Conservation (phyloP, 2,113 vertebrate species). For the Silurus meridionalis region DNA sequence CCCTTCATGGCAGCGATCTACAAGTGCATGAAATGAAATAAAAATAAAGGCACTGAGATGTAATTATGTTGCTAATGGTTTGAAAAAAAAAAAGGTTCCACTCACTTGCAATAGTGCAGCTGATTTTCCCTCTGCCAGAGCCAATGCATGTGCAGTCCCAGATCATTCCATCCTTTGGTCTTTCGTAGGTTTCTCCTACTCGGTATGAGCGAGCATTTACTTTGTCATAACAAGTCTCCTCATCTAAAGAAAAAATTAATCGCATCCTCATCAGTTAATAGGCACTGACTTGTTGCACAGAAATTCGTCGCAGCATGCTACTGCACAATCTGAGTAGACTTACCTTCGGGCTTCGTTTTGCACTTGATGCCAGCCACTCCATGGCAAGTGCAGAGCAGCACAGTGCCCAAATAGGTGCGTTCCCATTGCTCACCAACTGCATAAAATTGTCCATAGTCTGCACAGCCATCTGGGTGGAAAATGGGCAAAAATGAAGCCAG, state of each 20-base stretch:
- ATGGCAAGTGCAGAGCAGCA: conserved; percentile 91
- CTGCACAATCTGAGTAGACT: conserved; percentile 54
- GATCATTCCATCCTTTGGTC: conserved; percentile 93
- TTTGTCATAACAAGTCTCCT: conserved; percentile 94
- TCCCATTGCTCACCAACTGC: conserved; percentile 91
- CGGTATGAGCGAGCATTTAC: conserved; percentile 84
- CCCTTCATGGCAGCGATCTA: conserved; percentile 96
- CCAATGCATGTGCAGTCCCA: conserved; percentile 99
- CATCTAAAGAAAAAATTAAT: conserved; percentile 68
- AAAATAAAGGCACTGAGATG: conserved; percentile 17
- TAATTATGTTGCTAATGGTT: not conserved
- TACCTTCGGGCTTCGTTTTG: conserved; percentile 92
- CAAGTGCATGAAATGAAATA: not conserved
- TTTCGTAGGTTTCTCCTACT: conserved; percentile 92
- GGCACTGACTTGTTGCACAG: not conserved
- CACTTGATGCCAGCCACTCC: conserved; percentile 90
- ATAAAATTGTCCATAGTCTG: conserved; percentile 82
- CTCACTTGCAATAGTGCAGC: conserved; percentile 97
- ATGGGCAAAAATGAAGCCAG: not conserved
- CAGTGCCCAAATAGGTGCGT: conserved; percentile 83
- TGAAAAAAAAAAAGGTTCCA: conserved; percentile 20
- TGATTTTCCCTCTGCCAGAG: conserved; percentile 88
- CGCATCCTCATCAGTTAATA: not conserved
- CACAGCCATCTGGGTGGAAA: conserved; percentile 78
- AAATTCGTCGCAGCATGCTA: not conserved